Evolutionary conservation across 2,113 vertebrate genomes (phyloP), one percentile per base, ranked within the genome.

Genomic region (Raja brachyura): DNA sequence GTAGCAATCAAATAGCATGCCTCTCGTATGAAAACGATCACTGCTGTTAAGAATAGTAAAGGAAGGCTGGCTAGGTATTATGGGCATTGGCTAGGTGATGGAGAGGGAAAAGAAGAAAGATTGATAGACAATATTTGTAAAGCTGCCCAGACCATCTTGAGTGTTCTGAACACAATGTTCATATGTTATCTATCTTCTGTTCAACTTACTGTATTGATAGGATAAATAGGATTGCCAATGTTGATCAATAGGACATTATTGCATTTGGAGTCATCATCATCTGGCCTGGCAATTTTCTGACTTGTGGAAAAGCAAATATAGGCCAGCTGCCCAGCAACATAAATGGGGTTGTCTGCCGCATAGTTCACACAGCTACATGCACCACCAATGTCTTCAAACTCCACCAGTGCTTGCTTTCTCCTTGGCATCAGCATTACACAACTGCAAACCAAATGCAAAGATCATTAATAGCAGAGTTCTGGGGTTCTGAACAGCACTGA

Each of bases 221-320:
- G 93, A 61, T 93, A 93, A 31, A 93, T 90, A 22, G 93, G 81
- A 31, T 93, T 93, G 10, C 70, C 78, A 74, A 93, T 75, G 70
- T 68, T 93, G 68, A 93, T 86, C 73, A 93, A 59, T 3, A 93
- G 85, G 93, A 93, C 85, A 33, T 93, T 81, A 25, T 92, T 93
- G 93, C 79, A 93, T 31, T 93, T 93, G 48, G 66, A 74, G 25
- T 93, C 93, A 0, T 93, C 93, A 11, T 63, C 79, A 3, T 75
- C 93, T 28, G 85, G 93, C 9, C 93, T 66, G 33, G 93, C 79
- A n/a, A 93, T 93, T 81, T 93, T 93, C 93, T 93, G 93, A 56
- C 93, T 93, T 25, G 93, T 93, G 81, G 93, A 93, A 61, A 93
- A 93, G 39, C 68, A 88, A 59, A 93, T 48, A 18, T 93, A 93